Conservation (phyloP, 2,797 vertebrate genomes). For the Anguilla obscura region DNA sequence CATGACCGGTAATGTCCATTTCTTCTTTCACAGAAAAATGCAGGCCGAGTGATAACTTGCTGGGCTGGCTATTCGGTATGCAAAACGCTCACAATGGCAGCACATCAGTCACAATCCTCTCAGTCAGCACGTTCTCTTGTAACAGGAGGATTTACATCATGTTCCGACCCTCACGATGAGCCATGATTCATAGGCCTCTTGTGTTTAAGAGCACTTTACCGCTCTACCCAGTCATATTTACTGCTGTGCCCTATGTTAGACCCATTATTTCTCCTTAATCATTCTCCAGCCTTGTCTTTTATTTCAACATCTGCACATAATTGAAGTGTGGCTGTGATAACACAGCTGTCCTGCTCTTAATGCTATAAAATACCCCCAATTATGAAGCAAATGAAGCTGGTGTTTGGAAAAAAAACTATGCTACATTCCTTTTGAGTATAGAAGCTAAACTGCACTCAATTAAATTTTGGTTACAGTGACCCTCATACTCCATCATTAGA, state of each 20-base stretch:
- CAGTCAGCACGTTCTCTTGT: slow-evolving; percentile 14
- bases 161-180: not conserved
- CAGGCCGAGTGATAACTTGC: not conserved
- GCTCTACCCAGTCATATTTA: slow-evolving; percentile 48
- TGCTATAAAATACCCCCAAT: slow-evolving; percentile 75
- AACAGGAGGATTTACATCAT: not conserved
- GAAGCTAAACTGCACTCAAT: not conserved
- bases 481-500: not conserved
- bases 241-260: slow-evolving; percentile 42
- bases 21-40: not conserved
- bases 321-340: slow-evolving; percentile 64
- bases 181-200: not conserved
- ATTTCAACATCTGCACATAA: slow-evolving; percentile 70
- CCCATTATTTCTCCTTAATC: slow-evolving; percentile 55
- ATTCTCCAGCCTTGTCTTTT: slow-evolving; percentile 54
- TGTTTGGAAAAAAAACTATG: slow-evolving; percentile 48
- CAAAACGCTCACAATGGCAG: not conserved
- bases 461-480: not conserved
- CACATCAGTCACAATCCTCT: not conserved
- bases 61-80: not conserved
- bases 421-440: not conserved
- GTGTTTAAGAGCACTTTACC: slow-evolving; percentile 24
- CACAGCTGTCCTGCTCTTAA: slow-evolving; percentile 73
- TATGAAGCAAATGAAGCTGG: slow-evolving; percentile 63
- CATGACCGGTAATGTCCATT: not conserved